Evolutionary conservation across 2,888 invertebrate species (phyloP).

Genomic region (Lepas anatifera): DNA sequence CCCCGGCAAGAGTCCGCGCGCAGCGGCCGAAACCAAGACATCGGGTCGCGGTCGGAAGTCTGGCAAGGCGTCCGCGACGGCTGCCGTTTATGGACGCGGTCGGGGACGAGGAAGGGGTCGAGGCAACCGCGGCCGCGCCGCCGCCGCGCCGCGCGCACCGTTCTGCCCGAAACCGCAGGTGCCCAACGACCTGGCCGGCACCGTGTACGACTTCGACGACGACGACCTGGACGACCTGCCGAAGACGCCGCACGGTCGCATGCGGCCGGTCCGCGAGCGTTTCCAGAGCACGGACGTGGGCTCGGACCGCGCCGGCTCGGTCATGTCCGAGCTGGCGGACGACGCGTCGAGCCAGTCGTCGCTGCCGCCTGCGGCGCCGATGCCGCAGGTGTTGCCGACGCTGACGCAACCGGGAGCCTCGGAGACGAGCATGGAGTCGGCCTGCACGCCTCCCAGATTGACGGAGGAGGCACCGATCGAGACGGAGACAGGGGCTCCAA

Average conservation of each 20-base stretch:
- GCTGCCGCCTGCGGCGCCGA: conserved; percentile 12
- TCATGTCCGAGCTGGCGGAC: conserved; percentile 13
- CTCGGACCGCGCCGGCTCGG: background rate
- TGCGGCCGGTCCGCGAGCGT: conserved; percentile 6
- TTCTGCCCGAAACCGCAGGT: conserved; percentile 18
- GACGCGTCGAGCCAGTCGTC: conserved; percentile 9
- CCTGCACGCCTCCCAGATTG: background rate
- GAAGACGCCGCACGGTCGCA: background rate
- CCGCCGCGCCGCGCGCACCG: background rate
- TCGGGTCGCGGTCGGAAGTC: background rate
- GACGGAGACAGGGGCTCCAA: background rate
- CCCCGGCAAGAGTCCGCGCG: conserved; percentile 15
- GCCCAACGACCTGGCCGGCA: conserved; percentile 39
- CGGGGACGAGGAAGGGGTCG: background rate
- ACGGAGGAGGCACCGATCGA: background rate
- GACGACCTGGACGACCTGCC: conserved; percentile 43
- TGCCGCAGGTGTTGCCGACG: conserved; percentile 9
- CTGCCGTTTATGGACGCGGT: background rate
- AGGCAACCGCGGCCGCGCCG: background rate
- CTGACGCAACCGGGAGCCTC: background rate
- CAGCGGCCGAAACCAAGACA: background rate
- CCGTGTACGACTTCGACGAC: conserved; percentile 76
- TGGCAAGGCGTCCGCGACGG: background rate
- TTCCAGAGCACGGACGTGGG: background rate
- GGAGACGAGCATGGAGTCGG: conserved; percentile 7